Evolutionary conservation across 2,797 vertebrate species (phyloP).

Genomic region (Silurus lanzhouensis): DNA sequence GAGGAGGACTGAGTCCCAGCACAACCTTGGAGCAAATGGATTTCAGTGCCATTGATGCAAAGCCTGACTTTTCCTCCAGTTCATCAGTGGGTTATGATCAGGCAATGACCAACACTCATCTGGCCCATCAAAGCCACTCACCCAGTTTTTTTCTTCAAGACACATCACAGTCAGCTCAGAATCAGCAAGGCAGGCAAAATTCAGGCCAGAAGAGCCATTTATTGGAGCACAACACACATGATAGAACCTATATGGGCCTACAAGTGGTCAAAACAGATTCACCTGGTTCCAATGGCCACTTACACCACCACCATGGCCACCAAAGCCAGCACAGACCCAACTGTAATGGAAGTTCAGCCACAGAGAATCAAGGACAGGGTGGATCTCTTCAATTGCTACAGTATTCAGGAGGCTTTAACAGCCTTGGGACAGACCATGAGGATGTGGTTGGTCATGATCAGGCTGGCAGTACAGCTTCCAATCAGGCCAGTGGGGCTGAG

Average conservation of each 20-base stretch:
- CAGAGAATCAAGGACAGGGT: constrained; percentile 75
- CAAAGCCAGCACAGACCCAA: constrained; percentile 82
- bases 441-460: constrained; percentile 91
- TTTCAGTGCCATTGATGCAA: constrained; percentile 97
- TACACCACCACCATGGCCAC: constrained; percentile 74
- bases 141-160: constrained; percentile 99
- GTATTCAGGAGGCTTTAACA: constrained; percentile 90
- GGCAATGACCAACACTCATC: constrained; percentile 88
- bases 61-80: constrained; percentile 87
- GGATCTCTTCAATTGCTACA: constrained; percentile 92
- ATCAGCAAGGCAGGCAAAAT: constrained; percentile 71
- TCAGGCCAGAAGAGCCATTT: constrained; percentile 76
- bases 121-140: constrained; percentile 90
- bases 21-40: constrained; percentile 99
- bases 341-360: constrained; percentile 88
- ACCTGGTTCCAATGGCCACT: constrained; percentile 71
- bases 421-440: constrained; percentile 86
- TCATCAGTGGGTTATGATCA: constrained; percentile 81
- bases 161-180: constrained; percentile 78
- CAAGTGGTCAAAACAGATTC: constrained; percentile 90
- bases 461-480: constrained; percentile 63
- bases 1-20: constrained; percentile 96
- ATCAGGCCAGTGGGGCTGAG: constrained; percentile 65
- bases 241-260: constrained; percentile 75
- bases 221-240: constrained; percentile 79